Percentiles rank a stretch among this genome's conserved stretches.
phyloP scores from a whole-genome alignment of 2,888 invertebrate genomes.

The Camptogramma bilineatum region DNA sequence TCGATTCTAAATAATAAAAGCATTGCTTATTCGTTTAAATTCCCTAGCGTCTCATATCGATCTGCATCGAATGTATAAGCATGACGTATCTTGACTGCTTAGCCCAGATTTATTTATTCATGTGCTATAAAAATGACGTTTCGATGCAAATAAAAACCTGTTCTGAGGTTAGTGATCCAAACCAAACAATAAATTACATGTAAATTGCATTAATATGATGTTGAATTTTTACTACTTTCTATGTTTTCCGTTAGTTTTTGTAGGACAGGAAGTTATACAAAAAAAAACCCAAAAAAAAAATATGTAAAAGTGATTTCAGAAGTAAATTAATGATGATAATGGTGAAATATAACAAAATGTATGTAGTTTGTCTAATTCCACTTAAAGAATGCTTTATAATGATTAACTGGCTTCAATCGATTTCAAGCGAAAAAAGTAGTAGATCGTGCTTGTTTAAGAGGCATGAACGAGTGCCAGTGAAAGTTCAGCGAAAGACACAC shows the following conservation, averaged over 20 bases:
- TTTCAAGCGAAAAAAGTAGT: background rate
- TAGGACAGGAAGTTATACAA: slow-evolving; percentile 43
- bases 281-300: slow-evolving; percentile 30
- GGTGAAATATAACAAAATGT: no score
- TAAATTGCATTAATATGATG: slow-evolving; percentile 47
- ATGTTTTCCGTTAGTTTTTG: slow-evolving; percentile 36
- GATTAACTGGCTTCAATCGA: background rate
- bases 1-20: slow-evolving; percentile 9
- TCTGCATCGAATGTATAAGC: slow-evolving; percentile 30
- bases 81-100: slow-evolving; percentile 29
- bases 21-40: slow-evolving; percentile 28
- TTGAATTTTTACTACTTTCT: slow-evolving; percentile 41
- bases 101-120: slow-evolving; percentile 34
- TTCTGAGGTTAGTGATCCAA: slow-evolving; percentile 61
- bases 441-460: background rate
- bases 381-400: no score
- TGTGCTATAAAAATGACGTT: slow-evolving; percentile 32
- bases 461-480: background rate
- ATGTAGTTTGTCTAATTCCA: no score
- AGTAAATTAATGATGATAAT: no score
- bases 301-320: slow-evolving; percentile 17
- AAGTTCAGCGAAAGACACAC: background rate
- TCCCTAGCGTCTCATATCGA: slow-evolving; percentile 23
- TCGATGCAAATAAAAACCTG: slow-evolving; percentile 51
- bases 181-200: slow-evolving; percentile 54